These are phyloP conservation scores for Harpegnathos saltator DNA, from an alignment of 1,140 invertebrate genomes.

Conservation along the genomic window DNA sequence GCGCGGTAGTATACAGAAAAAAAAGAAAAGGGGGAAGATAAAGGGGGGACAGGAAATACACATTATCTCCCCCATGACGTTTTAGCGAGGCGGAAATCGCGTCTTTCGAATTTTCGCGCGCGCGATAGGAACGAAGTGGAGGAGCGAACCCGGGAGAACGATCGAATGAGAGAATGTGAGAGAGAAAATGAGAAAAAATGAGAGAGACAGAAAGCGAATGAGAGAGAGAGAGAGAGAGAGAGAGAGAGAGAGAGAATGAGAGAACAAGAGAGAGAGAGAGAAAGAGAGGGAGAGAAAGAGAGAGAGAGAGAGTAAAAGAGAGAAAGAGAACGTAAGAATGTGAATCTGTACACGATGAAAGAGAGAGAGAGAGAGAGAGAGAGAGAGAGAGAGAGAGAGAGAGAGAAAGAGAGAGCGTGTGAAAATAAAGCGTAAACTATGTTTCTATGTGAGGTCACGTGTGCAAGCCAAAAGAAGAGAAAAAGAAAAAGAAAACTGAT, in stretches of 20 bases:
- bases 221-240: conserved; percentile 30
- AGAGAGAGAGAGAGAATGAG: conserved; percentile 3
- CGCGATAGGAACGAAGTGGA: conserved; percentile 55
- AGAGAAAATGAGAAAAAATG: conserved; percentile 7
- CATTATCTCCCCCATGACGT: conserved; percentile 54
- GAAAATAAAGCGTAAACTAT: conserved; percentile 71
- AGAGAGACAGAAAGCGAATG: conserved; percentile 17
- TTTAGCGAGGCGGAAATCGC: conserved; percentile 63
- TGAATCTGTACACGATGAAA: conserved; percentile 41
- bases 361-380: conserved; percentile 66
- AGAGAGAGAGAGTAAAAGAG: conserved; percentile 20
- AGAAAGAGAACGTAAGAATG: conserved; percentile 16
- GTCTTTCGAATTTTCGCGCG: conserved; percentile 66
- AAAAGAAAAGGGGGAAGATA: conserved; percentile 32
- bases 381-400: conserved; percentile 8
- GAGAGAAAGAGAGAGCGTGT: conserved; percentile 72
- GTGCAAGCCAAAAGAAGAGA: conserved; percentile 69
- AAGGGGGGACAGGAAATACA: conserved; percentile 52
- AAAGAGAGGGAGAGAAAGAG: conserved; percentile 20
- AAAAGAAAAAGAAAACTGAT: conserved; percentile 79
- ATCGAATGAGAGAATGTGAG: conserved; percentile 35
- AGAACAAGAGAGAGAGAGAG: conserved; percentile 18
- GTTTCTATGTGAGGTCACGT: conserved; percentile 79
- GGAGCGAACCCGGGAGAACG: conserved; percentile 51
- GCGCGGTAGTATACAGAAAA: conserved; percentile 62